A percentile compares a stretch with the other conserved stretches of the same genome.
Conservation (phyloP, 2,113 vertebrate genomes). For the Microcebus griseorufus region DNA sequence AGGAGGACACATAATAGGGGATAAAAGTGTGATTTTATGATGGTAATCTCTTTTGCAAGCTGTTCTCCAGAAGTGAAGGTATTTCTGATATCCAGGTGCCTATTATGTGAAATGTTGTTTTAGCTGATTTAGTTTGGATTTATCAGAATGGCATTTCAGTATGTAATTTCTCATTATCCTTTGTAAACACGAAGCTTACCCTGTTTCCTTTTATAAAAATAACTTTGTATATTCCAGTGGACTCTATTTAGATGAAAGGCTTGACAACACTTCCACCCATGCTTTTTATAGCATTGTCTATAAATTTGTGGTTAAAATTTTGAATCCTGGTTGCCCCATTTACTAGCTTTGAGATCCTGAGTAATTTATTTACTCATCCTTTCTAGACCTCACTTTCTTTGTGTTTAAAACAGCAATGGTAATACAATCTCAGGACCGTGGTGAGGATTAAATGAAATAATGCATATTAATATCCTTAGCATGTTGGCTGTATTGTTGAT, state of each 20-base stretch:
- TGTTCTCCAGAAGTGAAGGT: conserved; percentile 14
- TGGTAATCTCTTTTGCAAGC: conserved; percentile 25
- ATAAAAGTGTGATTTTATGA: not conserved
- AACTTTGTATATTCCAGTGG: conserved; percentile 32
- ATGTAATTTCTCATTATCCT: conserved; percentile 62
- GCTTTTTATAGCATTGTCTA: conserved; percentile 38
- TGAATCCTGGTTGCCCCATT: not conserved
- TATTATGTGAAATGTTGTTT: conserved; percentile 2
- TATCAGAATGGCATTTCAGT: conserved; percentile 66
- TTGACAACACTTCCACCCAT: not conserved
- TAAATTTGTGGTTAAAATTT: not conserved
- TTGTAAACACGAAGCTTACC: conserved; percentile 44
- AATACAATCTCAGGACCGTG: not conserved
- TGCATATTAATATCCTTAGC: not conserved
- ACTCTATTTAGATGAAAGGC: conserved; percentile 44
- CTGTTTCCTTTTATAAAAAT: conserved; percentile 64
- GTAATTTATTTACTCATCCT: not conserved
- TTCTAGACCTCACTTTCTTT: conserved; percentile 32
- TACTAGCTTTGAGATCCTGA: not conserved
- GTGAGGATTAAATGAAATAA: not conserved
- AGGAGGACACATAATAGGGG: not conserved
- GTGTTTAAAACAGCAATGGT: conserved; percentile 3
- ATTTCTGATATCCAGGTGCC: conserved; percentile 34
- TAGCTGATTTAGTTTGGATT: not conserved
- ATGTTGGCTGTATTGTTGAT: not conserved